phyloP scores from a whole-genome alignment of 1,140 invertebrate species.

The Zaprionus davidi region DNA sequence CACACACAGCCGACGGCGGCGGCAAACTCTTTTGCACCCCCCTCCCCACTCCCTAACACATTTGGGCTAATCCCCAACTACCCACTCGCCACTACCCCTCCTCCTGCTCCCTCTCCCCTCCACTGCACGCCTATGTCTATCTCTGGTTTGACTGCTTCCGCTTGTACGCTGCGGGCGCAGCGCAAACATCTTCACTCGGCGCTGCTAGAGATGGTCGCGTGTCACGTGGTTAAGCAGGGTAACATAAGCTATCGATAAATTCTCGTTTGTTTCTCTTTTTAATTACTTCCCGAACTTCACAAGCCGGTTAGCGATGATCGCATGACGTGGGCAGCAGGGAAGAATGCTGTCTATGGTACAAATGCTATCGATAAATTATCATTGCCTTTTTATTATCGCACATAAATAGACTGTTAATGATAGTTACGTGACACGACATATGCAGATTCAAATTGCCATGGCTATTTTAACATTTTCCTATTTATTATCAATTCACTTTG shows the following conservation, averaged over 20 bases:
- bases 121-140: not conserved
- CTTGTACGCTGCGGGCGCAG: slow-evolving; percentile 68
- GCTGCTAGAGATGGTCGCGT: slow-evolving; percentile 5
- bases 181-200: slow-evolving; percentile 67
- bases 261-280: not conserved
- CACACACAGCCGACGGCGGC: slow-evolving; percentile 16
- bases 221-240: not conserved
- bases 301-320: not conserved
- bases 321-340: too few species aligned
- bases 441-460: too few species aligned
- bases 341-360: too few species aligned
- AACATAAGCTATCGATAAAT: not conserved
- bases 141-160: slow-evolving; percentile 46
- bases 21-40: slow-evolving; percentile 26
- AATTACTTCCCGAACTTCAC: not conserved
- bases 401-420: not conserved
- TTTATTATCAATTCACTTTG: too few species aligned
- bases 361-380: not conserved
- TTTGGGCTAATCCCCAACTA: slow-evolving; percentile 60
- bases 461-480: too few species aligned
- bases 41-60: not conserved
- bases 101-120: not conserved
- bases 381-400: not conserved
- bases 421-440: too few species aligned
- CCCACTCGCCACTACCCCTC: not conserved